Conservation (phyloP, 2,888 invertebrate genomes). For the Acrocyrtus sp. region DNA sequence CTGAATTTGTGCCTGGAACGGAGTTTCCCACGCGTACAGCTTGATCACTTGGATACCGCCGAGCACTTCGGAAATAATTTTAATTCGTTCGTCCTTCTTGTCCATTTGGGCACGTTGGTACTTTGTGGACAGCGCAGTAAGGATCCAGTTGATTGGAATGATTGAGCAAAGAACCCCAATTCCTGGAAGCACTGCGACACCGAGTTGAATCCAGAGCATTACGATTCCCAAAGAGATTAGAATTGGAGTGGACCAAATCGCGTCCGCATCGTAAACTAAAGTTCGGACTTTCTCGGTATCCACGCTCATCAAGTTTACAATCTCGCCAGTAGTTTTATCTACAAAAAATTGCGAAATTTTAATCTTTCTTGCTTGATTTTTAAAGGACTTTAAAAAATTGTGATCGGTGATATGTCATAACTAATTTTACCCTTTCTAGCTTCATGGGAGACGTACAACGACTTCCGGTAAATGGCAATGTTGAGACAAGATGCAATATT, state of each 20-base stretch:
- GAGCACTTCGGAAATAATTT: constrained; percentile 91
- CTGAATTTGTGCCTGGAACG: constrained; percentile 75
- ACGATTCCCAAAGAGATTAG: constrained; percentile 87
- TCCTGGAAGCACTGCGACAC: constrained; percentile 88
- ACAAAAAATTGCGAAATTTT: background rate
- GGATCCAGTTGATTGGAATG: constrained; percentile 87
- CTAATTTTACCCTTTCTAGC: constrained; percentile 35
- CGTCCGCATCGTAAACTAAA: constrained; percentile 82
- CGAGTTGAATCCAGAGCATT: constrained; percentile 73
- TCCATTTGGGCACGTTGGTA: constrained; percentile 41
- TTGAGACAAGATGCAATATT: constrained; percentile 68
- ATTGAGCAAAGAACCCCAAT: constrained; percentile 91
- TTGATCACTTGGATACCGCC: constrained; percentile 84
- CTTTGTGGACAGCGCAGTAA: constrained; percentile 68
- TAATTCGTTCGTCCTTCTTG: constrained; percentile 83
- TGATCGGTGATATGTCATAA: background rate
- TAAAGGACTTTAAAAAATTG: background rate
- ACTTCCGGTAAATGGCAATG: constrained; percentile 68
- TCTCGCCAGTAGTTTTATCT: constrained; percentile 84
- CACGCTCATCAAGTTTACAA: constrained; percentile 91
- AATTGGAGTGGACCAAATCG: constrained; percentile 91
- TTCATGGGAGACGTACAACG: constrained; percentile 43
- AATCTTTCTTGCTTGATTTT: no score
- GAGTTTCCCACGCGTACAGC: constrained; percentile 38
- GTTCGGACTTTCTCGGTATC: constrained; percentile 91